A percentile compares a stretch with the other conserved stretches of the same genome.
phyloP scores from a whole-genome alignment of 2,797 vertebrate species.

The Delichon dasypus region DNA sequence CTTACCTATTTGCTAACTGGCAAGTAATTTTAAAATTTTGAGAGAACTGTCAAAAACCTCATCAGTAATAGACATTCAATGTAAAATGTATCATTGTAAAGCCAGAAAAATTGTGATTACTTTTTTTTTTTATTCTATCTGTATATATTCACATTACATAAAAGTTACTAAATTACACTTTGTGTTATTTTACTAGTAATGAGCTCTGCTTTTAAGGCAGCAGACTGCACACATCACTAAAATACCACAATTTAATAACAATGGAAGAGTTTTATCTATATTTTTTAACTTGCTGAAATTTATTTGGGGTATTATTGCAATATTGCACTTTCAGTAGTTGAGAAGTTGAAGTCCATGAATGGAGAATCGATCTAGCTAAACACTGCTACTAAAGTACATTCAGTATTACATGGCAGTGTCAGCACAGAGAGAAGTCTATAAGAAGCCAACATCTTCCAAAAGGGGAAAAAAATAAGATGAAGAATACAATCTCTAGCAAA shows the following conservation, averaged over 20 bases:
- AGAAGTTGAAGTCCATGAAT: not conserved
- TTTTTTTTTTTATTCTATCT: not conserved
- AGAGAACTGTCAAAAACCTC: not conserved
- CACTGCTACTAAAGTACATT: not conserved
- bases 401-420: not conserved
- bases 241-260: not conserved
- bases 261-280: not conserved
- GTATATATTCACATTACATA: not conserved
- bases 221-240: not conserved
- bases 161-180: not conserved
- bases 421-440: not conserved
- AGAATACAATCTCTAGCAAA: not conserved
- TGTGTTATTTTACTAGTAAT: not conserved
- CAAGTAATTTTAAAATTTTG: not conserved
- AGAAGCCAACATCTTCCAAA: not conserved
- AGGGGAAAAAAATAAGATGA: not conserved
- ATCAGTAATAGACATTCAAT: not conserved
- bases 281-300: not conserved
- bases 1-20: not conserved
- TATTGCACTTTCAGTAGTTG: not conserved
- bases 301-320: not conserved
- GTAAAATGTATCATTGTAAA: not conserved
- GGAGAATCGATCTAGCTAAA: not conserved
- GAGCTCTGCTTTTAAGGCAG: not conserved
- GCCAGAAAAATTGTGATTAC: not conserved